Percentiles rank a stretch among this genome's conserved stretches.
Evolutionary conservation across 1,140 invertebrate species (phyloP).

Genomic region (Drosophila tristis): DNA sequence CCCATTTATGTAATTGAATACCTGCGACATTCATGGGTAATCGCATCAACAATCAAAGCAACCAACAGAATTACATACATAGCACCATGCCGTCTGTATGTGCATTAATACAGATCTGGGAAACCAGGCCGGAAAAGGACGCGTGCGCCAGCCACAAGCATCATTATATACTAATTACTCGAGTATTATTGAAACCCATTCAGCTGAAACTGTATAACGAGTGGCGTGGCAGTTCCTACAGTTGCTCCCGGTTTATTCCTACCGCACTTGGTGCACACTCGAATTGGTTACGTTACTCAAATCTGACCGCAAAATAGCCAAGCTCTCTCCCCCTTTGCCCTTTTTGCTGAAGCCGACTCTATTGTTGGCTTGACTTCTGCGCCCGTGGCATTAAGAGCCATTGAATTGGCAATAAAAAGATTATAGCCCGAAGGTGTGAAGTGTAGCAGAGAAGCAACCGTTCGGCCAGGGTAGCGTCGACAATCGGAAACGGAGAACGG

Average conservation of each 20-base stretch:
- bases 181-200: conserved; percentile 82
- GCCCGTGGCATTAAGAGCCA: conserved; percentile 74
- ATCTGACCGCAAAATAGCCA: conserved; percentile 66
- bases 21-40: conserved; percentile 68
- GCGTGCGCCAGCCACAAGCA: conserved; percentile 65
- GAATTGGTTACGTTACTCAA: conserved; percentile 65
- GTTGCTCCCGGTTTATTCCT: not conserved
- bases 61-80: not conserved
- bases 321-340: conserved; percentile 4
- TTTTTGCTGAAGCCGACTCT: not conserved
- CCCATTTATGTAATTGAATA: conserved; percentile 63
- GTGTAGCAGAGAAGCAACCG: conserved; percentile 48
- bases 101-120: not conserved
- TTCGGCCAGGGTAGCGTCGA: conserved; percentile 4
- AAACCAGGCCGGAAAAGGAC: not conserved
- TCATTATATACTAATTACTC: conserved; percentile 82
- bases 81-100: not conserved
- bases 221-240: conserved; percentile 25
- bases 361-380: conserved; percentile 65
- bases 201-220: conserved; percentile 73
- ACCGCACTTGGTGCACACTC: conserved; percentile 60
- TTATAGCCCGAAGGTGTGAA: conserved; percentile 83
- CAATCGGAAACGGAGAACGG: not conserved
- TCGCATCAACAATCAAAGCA: conserved; percentile 56
- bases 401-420: conserved; percentile 83